Evolutionary conservation across 2,113 vertebrate species (phyloP).

Genomic region (Rhinichthys klamathensis): DNA sequence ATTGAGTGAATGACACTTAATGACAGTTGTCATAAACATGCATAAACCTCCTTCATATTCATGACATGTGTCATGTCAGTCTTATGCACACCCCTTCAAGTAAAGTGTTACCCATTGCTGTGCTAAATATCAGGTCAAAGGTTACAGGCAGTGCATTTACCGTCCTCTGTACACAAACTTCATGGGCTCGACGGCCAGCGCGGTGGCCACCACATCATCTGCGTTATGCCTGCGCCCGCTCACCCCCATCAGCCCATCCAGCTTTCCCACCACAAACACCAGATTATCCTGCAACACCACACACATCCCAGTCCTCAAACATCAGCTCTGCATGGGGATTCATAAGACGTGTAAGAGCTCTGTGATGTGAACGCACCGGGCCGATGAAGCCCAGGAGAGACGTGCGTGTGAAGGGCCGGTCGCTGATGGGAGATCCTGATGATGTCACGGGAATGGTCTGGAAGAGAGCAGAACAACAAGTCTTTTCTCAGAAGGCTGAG

Average conservation of each 20-base stretch:
- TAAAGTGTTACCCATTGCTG: background rate
- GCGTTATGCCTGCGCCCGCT: slow-evolving; percentile 89
- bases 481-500: too few relatives aligned
- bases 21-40: too few relatives aligned
- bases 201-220: slow-evolving; percentile 91
- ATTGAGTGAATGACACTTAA: too few relatives aligned
- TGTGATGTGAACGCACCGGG: slow-evolving; percentile 77
- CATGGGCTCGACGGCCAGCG: slow-evolving; percentile 93
- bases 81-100: too few relatives aligned
- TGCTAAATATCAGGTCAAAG: background rate
- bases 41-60: too few relatives aligned
- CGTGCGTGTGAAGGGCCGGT: slow-evolving; percentile 87
- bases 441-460: slow-evolving; percentile 84
- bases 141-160: slow-evolving; percentile 66
- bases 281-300: slow-evolving; percentile 80
- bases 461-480: too few relatives aligned
- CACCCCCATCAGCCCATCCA: slow-evolving; percentile 93
- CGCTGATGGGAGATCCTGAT: slow-evolving; percentile 80
- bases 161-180: slow-evolving; percentile 97
- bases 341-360: background rate
- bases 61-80: too few relatives aligned
- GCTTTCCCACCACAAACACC: slow-evolving; percentile 91
- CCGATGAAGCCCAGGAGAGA: slow-evolving; percentile 93
- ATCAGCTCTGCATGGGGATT: too few relatives aligned
- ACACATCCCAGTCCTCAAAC: background rate